phyloP scores from a whole-genome alignment of 2,797 vertebrate species.

The Cryptoprocta ferox region DNA sequence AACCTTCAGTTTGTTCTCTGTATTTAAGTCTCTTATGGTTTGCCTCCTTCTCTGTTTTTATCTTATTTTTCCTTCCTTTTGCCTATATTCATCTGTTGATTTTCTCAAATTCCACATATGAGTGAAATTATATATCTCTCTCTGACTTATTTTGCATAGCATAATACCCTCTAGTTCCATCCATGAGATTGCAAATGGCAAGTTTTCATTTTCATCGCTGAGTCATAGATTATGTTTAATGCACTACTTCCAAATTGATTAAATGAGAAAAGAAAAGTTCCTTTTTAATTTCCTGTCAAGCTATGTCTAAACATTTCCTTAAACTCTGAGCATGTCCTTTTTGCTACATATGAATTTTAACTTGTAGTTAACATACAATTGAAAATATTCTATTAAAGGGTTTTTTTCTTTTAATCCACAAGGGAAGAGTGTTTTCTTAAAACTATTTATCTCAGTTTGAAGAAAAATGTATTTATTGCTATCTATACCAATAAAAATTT shows the following conservation, averaged over 20 bases:
- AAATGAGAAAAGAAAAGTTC: not conserved
- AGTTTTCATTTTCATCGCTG: too few relatives aligned
- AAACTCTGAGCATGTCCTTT: not conserved
- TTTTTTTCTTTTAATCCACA: not conserved
- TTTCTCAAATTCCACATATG: too few relatives aligned
- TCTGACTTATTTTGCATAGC: too few relatives aligned
- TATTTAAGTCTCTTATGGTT: too few relatives aligned
- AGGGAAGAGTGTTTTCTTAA: not conserved
- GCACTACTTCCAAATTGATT: not conserved
- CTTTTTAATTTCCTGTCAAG: not conserved
- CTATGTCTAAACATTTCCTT: not conserved
- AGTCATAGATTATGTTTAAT: not conserved
- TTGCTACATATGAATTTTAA: not conserved
- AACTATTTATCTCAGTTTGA: not conserved
- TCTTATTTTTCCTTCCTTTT: too few relatives aligned
- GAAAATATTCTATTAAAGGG: not conserved
- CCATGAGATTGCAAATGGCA: too few relatives aligned
- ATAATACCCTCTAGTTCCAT: too few relatives aligned
- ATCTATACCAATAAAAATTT: not conserved
- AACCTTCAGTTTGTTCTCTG: too few relatives aligned
- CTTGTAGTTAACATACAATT: not conserved
- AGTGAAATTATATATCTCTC: too few relatives aligned
- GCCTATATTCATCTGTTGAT: too few relatives aligned
- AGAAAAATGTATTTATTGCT: conserved; percentile 19
- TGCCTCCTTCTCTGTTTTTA: too few relatives aligned